Percentiles rank a stretch among this genome's conserved stretches.
Conservation (phyloP, 2,797 vertebrate genomes). For the Parauchenoglanis ngamensis region DNA sequence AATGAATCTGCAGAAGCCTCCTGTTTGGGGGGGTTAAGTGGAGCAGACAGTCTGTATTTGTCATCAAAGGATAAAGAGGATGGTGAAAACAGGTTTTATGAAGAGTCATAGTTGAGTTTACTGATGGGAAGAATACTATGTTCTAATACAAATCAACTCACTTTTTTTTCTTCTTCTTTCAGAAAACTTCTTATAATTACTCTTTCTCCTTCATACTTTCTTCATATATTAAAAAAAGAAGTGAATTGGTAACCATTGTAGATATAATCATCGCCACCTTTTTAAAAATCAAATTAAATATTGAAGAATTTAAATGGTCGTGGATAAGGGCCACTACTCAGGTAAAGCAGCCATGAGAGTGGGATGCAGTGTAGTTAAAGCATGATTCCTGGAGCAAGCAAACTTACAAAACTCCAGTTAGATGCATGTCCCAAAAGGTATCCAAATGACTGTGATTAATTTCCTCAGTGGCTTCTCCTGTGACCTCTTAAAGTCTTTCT, state of each 20-base stretch:
- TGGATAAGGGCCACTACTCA: background rate
- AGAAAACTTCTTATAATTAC: background rate
- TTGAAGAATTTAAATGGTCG: background rate
- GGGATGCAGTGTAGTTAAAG: background rate
- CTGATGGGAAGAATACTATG: conserved; percentile 52
- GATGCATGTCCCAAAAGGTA: background rate
- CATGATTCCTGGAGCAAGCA: background rate
- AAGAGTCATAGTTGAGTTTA: conserved; percentile 54
- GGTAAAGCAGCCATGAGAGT: background rate
- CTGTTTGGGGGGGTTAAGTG: conserved; percentile 50
- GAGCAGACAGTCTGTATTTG: conserved; percentile 72
- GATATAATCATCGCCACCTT: background rate
- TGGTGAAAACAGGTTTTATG: conserved; percentile 69
- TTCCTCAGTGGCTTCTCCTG: background rate
- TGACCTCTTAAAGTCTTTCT: background rate
- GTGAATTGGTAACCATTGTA: background rate
- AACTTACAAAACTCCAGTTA: background rate
- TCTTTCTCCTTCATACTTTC: too few species aligned
- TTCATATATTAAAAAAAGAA: background rate
- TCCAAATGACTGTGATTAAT: background rate
- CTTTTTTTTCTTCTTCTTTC: background rate
- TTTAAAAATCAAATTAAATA: background rate
- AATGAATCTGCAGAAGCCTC: conserved; percentile 59
- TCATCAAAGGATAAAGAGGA: conserved; percentile 67
- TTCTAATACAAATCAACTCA: conserved; percentile 26